These are phyloP conservation scores for Scotopteryx bipunctaria DNA, from an alignment of 2,888 invertebrate genomes.

Conservation along the genomic window DNA sequence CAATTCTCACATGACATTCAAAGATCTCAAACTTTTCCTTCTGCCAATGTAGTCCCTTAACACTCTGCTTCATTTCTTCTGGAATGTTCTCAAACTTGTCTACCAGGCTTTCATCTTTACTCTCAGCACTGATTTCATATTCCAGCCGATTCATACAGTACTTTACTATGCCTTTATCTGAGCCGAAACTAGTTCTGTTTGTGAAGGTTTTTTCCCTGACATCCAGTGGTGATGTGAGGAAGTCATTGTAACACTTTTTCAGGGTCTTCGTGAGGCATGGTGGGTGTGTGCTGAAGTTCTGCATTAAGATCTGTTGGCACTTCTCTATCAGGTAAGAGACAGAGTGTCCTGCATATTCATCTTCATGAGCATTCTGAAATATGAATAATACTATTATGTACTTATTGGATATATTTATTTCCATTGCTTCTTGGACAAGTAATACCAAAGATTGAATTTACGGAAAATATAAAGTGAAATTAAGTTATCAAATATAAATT, in stretches of 20 bases:
- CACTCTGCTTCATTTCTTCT: slow-evolving; percentile 60
- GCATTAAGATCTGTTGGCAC: slow-evolving; percentile 63
- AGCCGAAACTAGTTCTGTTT: slow-evolving; percentile 58
- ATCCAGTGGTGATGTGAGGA: slow-evolving; percentile 64
- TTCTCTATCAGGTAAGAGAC: slow-evolving; percentile 57
- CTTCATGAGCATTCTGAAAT: slow-evolving; percentile 76
- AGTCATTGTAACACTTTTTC: slow-evolving; percentile 61
- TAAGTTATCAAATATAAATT: too few species aligned
- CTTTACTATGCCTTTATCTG: slow-evolving; percentile 63
- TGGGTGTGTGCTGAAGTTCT: slow-evolving; percentile 66
- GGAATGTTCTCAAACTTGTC: slow-evolving; percentile 62
- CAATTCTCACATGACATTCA: slow-evolving; percentile 61
- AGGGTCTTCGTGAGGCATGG: slow-evolving; percentile 60
- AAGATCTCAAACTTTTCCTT: slow-evolving; percentile 71
- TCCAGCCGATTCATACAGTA: slow-evolving; percentile 71
- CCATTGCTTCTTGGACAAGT: too few species aligned
- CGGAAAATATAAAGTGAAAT: too few species aligned
- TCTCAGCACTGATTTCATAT: slow-evolving; percentile 61
- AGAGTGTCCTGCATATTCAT: slow-evolving; percentile 53
- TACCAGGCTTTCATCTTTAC: slow-evolving; percentile 61
- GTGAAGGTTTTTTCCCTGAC: slow-evolving; percentile 62
- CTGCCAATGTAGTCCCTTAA: slow-evolving; percentile 68
- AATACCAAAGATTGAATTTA: too few species aligned
- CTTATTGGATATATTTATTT: too few species aligned
- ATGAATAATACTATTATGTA: neutral